Base-by-base conservation (phyloP, 1,140 invertebrate species). In the Drosophila erecta region DNA sequence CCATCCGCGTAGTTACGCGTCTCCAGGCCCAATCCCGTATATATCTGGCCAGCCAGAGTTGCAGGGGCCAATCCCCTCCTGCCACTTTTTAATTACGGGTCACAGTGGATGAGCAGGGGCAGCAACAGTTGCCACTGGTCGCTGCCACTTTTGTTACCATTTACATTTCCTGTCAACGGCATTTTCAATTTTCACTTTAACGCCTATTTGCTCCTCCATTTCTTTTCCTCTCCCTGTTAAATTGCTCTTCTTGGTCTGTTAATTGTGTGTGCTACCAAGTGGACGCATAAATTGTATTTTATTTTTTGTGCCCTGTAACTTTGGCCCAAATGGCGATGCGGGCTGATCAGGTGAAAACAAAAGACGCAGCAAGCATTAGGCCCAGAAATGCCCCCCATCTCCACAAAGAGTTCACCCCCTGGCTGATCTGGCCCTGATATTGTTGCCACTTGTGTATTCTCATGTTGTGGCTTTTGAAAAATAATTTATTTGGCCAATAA, bases 1-100 rank as follows among this genome's bases (percentile, higher is more conserved):
- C 61, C 53, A 20, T 41, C 54, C 74, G 75, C 62, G 61, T 46
- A 65, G 61, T 77, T 78, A 78, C 57, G 53, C 84, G 76, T 89
- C 72, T 89, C 54, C 51, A 79, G 84, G 84, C 79, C 80, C 85
- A 80, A 87, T 87, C 84, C 84, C 84, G 72, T 87, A 87, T 87
- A 89, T 87, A 77, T 74, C 59, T 61, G 27, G 33, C 38, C 59
- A 40, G 33, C 38, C 59, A 40, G 30, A 33, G 37, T 37, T 49
- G 11, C 3, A 37, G 35, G 27, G 20, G n/a, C 37, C 51, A 30
- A 41, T 54, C 35, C 30, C 49, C 44, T 41, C 41, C 44, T 57
- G 61, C 57, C 76, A 71, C 78, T 46, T 80, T 83, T 69, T 76
- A 84, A 83, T 84, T 87, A 78, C 72, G 67, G 76, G 84, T 87